Evolutionary conservation across 2,888 invertebrate species (phyloP).

Genomic region (Morpho helenor): DNA sequence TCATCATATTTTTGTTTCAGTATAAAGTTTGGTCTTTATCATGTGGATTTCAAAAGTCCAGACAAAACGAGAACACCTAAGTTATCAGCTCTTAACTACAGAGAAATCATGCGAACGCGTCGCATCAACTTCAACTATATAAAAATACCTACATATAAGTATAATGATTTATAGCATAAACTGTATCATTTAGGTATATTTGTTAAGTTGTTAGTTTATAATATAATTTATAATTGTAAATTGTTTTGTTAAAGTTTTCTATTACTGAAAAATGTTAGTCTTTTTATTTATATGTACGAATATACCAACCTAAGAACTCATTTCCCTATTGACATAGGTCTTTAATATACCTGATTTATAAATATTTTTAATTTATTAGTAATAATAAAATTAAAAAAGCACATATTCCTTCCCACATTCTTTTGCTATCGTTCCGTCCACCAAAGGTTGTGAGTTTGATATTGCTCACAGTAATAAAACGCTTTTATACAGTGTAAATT

Average conservation of each 20-base stretch:
- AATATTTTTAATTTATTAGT: too few species aligned
- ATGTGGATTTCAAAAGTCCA: slow-evolving; percentile 63
- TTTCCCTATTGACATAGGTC: too few species aligned
- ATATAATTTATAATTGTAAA: slow-evolving; percentile 12
- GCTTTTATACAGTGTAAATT: too few species aligned
- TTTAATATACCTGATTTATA: too few species aligned
- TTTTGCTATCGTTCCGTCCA: too few species aligned
- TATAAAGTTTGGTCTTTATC: slow-evolving; percentile 66
- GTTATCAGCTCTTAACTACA: slow-evolving; percentile 61
- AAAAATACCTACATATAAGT: slow-evolving; percentile 28
- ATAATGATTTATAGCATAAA: slow-evolving; percentile 32
- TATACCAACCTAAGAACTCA: too few species aligned
- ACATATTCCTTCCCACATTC: too few species aligned
- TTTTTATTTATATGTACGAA: slow-evolving; percentile 1
- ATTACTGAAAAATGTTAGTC: neutral
- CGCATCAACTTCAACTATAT: slow-evolving; percentile 59
- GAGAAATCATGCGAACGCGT: slow-evolving; percentile 56
- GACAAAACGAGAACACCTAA: slow-evolving; percentile 63
- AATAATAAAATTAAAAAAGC: too few species aligned
- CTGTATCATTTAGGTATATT: neutral
- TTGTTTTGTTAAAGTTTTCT: slow-evolving; percentile 10
- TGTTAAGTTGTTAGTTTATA: slow-evolving; percentile 12
- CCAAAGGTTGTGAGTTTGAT: too few species aligned
- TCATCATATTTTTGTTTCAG: slow-evolving; percentile 42
- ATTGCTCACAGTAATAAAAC: too few species aligned